These are phyloP conservation scores for Eristalinus sepulchralis DNA, from an alignment of 2,888 invertebrate genomes.

Conservation along the genomic window DNA sequence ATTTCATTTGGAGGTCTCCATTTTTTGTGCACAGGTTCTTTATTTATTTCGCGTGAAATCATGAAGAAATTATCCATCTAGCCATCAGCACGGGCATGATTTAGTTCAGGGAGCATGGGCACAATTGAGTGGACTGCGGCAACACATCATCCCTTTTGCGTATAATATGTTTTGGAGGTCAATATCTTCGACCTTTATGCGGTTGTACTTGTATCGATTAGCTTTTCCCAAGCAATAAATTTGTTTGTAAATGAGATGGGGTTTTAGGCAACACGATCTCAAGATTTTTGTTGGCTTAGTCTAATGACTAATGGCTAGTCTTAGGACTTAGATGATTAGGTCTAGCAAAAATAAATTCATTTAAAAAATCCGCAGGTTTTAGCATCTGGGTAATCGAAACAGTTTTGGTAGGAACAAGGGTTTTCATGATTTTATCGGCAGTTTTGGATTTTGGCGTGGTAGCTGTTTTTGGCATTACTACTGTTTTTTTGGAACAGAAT, in stretches of 20 bases:
- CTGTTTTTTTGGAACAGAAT: no score
- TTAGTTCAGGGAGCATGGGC: neutral
- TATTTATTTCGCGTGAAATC: neutral
- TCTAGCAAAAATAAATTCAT: no score
- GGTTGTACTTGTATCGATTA: neutral
- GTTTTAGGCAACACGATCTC: no score
- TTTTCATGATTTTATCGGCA: no score
- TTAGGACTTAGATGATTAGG: no score
- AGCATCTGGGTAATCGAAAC: no score
- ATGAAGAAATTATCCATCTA: neutral
- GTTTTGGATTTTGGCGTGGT: no score
- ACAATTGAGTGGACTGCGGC: neutral
- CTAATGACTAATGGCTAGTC: no score
- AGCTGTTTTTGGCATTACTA: no score
- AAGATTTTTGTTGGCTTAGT: no score
- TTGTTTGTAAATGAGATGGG: neutral
- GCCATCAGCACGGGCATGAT: neutral
- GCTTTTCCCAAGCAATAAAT: neutral
- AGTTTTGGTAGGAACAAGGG: no score
- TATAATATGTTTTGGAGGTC: neutral
- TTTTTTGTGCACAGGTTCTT: neutral
- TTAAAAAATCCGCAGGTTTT: no score
- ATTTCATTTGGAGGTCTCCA: neutral
- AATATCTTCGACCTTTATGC: neutral
- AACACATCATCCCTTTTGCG: neutral